Base-by-base conservation (phyloP, 2,888 invertebrate genomes). In the Agrochola lychnidis region DNA sequence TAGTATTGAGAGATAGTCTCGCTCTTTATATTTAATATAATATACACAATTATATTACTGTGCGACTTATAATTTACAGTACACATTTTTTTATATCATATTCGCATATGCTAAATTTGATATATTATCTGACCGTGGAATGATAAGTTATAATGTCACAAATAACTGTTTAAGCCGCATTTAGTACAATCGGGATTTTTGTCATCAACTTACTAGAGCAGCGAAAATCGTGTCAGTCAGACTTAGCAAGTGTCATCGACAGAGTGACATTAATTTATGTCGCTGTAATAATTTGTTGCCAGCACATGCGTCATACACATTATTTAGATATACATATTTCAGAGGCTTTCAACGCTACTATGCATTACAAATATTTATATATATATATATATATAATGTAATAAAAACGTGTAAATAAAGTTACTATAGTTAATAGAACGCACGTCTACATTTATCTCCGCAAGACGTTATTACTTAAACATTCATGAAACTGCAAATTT, bases 341-440 rank as follows among this genome's bases (percentile, higher is more conserved):
- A 87, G 95, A 95, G 94, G 94, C 94, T 95, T 91, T 92, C 94
- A 93, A 94, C 89, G 89, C 95, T 96, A 96, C 94, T 92, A 93
- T 92, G 95, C 95, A 93, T 95, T 95, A 95, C 90, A 92, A 94
- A n/a, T n/a, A n/a, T n/a, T n/a, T 94, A 94, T 94, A 89, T 83
- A 83, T 86, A 88, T 80, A 88, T 79, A 36, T 79, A 36, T 36
- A 92, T 78, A 82, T 79, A 78, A 75, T 81, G 92, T 94, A 94
- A 92, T 93, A 93, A 95, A 96, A 95, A 95, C 89, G 94, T 96
- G 96, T 96, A 96, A 96, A 96, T 96, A 96, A 96, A 95, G 94
- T 96, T 92, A 94, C 95, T 95, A 95, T 95, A 95, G 92, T 92
- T 94, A 94, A 91, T 91, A 94, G 90, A 95, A 94, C 93, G 93